Percentiles rank a stretch among this genome's conserved stretches.
Conservation (phyloP, 1,140 invertebrate genomes). For the Heliconius eleuchia region DNA sequence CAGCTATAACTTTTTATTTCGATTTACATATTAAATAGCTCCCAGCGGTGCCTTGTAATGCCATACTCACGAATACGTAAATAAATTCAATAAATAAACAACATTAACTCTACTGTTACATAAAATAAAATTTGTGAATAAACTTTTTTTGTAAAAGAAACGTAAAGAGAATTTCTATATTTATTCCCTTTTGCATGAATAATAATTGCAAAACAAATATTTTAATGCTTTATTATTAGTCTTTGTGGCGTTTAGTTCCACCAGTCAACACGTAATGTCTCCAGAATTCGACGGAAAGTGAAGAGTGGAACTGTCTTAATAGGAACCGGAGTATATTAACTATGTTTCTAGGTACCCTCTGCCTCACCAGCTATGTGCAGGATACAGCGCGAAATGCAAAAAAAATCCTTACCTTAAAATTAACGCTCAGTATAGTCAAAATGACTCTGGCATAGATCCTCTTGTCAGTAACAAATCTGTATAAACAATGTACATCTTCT, state of each 20-base stretch:
- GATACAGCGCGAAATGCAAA: too few relatives aligned
- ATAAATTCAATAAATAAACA: constrained; percentile 27
- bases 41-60: constrained; percentile 31
- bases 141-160: neutral
- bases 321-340: too few relatives aligned
- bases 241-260: too few relatives aligned
- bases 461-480: constrained; percentile 91
- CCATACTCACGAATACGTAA: constrained; percentile 32
- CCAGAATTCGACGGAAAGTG: too few relatives aligned
- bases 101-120: constrained; percentile 15
- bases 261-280: too few relatives aligned
- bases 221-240: neutral
- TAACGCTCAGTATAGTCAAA: constrained; percentile 86
- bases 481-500: constrained; percentile 89
- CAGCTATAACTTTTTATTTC: constrained; percentile 39
- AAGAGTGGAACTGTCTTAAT: too few relatives aligned
- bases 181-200: neutral
- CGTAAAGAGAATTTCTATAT: too few relatives aligned
- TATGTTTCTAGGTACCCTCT: too few relatives aligned
- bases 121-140: neutral
- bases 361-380: too few relatives aligned
- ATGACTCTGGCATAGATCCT: constrained; percentile 90
- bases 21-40: constrained; percentile 39
- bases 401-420: constrained; percentile 82
- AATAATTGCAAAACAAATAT: too few relatives aligned